Base-by-base conservation (phyloP, 2,113 vertebrate genomes). In the Brachirus orientalis region DNA sequence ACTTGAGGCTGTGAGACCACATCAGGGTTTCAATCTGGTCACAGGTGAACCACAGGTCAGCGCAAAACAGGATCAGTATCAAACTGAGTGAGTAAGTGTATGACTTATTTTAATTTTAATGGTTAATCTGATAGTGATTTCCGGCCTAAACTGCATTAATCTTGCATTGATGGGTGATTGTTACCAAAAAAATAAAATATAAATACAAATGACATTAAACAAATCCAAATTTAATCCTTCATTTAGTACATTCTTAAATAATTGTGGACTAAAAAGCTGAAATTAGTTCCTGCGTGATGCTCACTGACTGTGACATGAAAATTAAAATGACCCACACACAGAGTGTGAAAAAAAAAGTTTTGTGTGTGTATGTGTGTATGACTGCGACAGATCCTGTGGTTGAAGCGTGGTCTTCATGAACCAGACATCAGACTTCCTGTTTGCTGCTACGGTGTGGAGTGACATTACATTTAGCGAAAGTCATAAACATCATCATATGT, bases 61-160 rank as follows among this genome's bases (percentile, higher is more conserved):
- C 6, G 28, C 3, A 28, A 6, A 28, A 33, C 53, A 55, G n/a
- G 20, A 52, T 45, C 40, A 38, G 22, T 17, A 20, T 36, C 20
- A 58, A 36, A 28, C 45, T 44, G 22, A 33, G 38, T 68, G 16
- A 61, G 44, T 43, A 45, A 58, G 52, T 1, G 4, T n/a, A n/a
- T 12, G 17, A 45, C 22, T 50, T 48, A n/a, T n/a, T n/a, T n/a
- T n/a, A n/a, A n/a, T n/a, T n/a, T n/a, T n/a, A n/a, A n/a, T n/a
- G n/a, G n/a, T 41, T 28, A 28, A 52, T 59, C 17, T 71, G 33
- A 28, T 4, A 28, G 28, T 28, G 1, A 28, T 28, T 6, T n/a
- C n/a, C n/a, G n/a, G 11, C 44, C 4, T 7, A 51, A 52, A 63
- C 37, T 46, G 3, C 13, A 43, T 62, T 12, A 61, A 10, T 2